Base-by-base conservation (phyloP, 2,888 invertebrate species). In the Bruchidius siliquastri region DNA sequence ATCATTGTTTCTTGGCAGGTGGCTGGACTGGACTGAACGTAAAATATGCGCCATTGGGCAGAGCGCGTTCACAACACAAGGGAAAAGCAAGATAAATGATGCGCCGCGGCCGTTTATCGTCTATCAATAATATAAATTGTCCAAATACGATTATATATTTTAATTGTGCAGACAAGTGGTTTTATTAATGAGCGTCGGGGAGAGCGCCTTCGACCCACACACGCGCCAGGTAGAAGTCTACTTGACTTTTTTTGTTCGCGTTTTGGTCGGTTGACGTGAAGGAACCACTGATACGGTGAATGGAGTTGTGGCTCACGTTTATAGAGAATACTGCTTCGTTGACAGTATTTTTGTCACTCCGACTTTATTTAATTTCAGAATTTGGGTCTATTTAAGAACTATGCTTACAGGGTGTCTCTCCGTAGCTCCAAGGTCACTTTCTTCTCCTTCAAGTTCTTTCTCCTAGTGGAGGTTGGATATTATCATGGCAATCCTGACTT, bases 81-180 rank as follows among this genome's bases (percentile, higher is more conserved):
- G 18, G 49, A 49, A 49, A 49, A 80, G 78, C 80, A 84, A 84
- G 85, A 84, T 85, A 83, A 84, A 85, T 84, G 83, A 83, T 83
- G 78, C 76, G 79, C 78, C 77, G 76, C 74, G 79, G 81, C 77
- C 82, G 82, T 85, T 85, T 85, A 86, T 86, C 84, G 84, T 82
- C 83, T 82, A 86, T 86, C 86, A 86, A 86, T 87, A 85, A 86
- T 85, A 86, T 86, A 86, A 86, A 86, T 86, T 85, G 85, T 85
- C 85, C 83, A 83, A 85, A 86, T 84, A 82, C 84, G 85, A 85
- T 85, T 86, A 86, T 86, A 86, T 86, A 86, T 86, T 86, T 86
- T 86, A 86, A 86, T 86, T 86, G 86, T 85, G 85, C 82, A 84
- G 86, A 86, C 86, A 86, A 85, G 85, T 84, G 85, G 85, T 83